These are phyloP conservation scores for Hystrix cristata DNA, from an alignment of 2,113 vertebrate genomes.

Conservation along the genomic window DNA sequence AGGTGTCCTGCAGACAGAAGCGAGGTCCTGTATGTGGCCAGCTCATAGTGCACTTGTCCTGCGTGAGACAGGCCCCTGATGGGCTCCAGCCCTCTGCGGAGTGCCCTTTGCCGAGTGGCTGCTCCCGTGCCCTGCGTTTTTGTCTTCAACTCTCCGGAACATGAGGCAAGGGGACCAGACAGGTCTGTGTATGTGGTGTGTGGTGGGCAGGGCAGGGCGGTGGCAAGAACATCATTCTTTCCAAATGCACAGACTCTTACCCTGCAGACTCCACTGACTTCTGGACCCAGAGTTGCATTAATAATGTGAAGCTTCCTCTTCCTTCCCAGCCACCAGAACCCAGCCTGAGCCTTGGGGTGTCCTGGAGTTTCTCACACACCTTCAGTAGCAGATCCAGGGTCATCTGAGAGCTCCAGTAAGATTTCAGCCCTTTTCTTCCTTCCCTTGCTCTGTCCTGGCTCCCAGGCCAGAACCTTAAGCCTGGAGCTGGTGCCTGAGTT, in stretches of 20 bases:
- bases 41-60: neutral
- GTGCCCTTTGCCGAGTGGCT: neutral
- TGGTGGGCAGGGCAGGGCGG: neutral
- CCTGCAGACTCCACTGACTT: neutral
- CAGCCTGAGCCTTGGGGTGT: neutral
- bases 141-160: conserved; percentile 62
- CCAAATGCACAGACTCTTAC: neutral
- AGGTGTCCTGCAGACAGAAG: conserved; percentile 76
- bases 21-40: conserved; percentile 24
- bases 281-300: neutral
- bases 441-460: neutral
- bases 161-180: neutral
- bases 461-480: neutral
- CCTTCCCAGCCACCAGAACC: neutral
- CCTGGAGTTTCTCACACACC: neutral
- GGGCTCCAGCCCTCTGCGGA: conserved; percentile 10
- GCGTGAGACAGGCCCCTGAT: conserved; percentile 15
- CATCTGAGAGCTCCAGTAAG: neutral
- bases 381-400: neutral
- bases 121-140: neutral
- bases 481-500: neutral
- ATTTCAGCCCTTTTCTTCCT: neutral
- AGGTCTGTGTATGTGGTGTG: neutral
- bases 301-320: neutral
- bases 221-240: neutral